A percentile compares a stretch with the other conserved stretches of the same genome.
phyloP scores from a whole-genome alignment of 1,140 invertebrate species.

The Anagrus nilaparvatae region DNA sequence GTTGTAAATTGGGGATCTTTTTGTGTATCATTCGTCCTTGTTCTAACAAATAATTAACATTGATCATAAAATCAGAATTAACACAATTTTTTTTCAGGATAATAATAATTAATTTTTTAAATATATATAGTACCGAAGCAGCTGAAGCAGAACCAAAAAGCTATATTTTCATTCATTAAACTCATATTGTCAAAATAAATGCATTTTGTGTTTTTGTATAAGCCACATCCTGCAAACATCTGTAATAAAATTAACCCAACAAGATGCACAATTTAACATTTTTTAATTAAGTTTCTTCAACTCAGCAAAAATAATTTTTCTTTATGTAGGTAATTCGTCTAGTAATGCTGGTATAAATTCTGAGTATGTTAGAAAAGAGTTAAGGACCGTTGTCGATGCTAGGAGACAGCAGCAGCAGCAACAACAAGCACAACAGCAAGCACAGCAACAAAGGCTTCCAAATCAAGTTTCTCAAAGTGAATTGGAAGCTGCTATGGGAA shows the following conservation, averaged over 20 bases:
- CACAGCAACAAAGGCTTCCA: constrained; percentile 31
- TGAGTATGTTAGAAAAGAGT: constrained; percentile 81
- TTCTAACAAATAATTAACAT: no score
- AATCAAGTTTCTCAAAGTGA: constrained; percentile 48
- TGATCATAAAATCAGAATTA: no score
- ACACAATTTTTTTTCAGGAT: no score
- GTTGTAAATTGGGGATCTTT: no score
- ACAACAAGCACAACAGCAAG: constrained; percentile 18
- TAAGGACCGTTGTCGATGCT: constrained; percentile 75
- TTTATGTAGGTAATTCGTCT: constrained; percentile 32
- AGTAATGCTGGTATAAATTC: constrained; percentile 40
- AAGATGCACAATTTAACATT: background rate
- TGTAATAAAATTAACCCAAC: background rate
- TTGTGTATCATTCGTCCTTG: no score
- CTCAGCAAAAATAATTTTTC: constrained; percentile 11
- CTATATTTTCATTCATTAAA: no score
- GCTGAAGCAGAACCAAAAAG: no score
- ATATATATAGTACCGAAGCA: no score
- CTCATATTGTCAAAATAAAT: no score
- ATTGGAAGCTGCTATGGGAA: constrained; percentile 55
- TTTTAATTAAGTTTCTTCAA: background rate
- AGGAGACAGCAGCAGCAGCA: constrained; percentile 54
- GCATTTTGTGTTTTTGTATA: constrained; percentile 6
- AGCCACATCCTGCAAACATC: constrained; percentile 9
- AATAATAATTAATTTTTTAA: no score